Conservation (phyloP, 2,113 vertebrate genomes). For the Coturnix japonica region DNA sequence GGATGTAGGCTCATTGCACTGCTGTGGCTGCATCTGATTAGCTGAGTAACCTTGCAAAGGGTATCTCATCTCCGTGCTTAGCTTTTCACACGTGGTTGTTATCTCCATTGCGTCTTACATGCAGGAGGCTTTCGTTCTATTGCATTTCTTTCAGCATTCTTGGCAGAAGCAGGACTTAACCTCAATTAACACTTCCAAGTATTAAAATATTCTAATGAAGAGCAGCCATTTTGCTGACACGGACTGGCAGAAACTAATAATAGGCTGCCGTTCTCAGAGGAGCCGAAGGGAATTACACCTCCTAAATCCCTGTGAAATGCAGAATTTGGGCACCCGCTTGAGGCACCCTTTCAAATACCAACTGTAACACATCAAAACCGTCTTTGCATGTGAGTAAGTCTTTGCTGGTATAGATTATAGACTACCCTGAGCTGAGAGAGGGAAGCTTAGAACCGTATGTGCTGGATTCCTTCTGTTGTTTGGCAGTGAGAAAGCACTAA, state of each 20-base stretch:
- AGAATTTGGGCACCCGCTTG: slow-evolving; percentile 20
- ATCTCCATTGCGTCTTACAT: background rate
- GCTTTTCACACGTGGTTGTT: background rate
- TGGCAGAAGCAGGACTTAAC: slow-evolving; percentile 20
- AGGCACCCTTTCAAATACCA: background rate
- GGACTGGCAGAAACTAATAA: slow-evolving; percentile 37
- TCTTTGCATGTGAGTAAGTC: background rate
- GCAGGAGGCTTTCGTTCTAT: background rate
- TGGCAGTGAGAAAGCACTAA: background rate
- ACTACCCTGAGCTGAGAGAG: background rate
- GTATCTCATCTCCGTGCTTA: background rate
- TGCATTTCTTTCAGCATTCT: background rate
- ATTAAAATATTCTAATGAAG: slow-evolving; percentile 32
- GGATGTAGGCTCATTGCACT: rapidly evolving
- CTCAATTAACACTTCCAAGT: slow-evolving; percentile 47
- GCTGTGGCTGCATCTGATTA: background rate
- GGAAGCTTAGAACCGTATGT: background rate
- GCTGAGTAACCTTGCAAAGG: background rate
- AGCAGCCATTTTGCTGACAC: slow-evolving; percentile 14
- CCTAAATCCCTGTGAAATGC: slow-evolving; percentile 28
- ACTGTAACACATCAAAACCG: background rate
- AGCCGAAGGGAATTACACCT: slow-evolving; percentile 34
- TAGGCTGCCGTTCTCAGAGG: slow-evolving; percentile 31
- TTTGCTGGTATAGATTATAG: background rate
- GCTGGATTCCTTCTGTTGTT: background rate